Base-by-base conservation (phyloP, 2,888 invertebrate species). In the Nematopogon swammerdamellus region DNA sequence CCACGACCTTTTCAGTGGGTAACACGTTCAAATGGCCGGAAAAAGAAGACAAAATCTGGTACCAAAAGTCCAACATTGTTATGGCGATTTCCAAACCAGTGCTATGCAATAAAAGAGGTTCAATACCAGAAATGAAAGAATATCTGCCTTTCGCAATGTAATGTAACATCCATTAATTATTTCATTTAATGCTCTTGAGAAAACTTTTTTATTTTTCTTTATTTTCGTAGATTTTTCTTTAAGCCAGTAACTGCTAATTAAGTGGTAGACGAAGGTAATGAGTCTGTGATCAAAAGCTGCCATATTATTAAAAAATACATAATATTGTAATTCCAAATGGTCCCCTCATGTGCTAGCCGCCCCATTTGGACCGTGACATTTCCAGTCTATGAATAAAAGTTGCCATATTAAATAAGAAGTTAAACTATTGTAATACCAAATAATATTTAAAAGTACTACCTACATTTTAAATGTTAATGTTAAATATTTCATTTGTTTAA, bases 1-100 rank as follows among this genome's bases (percentile, higher is more conserved):
- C 55, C 14, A 54, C 51, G 53, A 45, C 50, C 3, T 46, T 53
- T 43, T 52, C 55, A 18, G 45, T 11, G 17, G 54, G 54, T 29
- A 55, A 55, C 44, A 49, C 50, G 20, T 56, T 55, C 25, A 50
- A 50, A 20, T 56, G 54, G 55, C 55, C 55, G 1, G 56, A 55
- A 16, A 54, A 47, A 45, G 44, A 42, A 44, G 56, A 55, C 45
- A 51, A 53, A 52, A 54, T 54, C n/a, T 56, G 54, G 53, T 57
- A 54, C 47, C 30, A 50, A 18, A 19, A 18, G 16, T 36, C n/a
- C 19, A 50, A 52, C 19, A 51, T 57, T 29, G 46, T 57, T 16
- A 51, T 55, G 48, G 10, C 19, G 30, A 56, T 54, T 36, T 25
- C 47, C 14, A 19, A 44, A 4, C 56, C 54, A 10, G 19, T 47